These are phyloP conservation scores for Uria lomvia DNA, from an alignment of 2,113 vertebrate species.

Conservation along the genomic window DNA sequence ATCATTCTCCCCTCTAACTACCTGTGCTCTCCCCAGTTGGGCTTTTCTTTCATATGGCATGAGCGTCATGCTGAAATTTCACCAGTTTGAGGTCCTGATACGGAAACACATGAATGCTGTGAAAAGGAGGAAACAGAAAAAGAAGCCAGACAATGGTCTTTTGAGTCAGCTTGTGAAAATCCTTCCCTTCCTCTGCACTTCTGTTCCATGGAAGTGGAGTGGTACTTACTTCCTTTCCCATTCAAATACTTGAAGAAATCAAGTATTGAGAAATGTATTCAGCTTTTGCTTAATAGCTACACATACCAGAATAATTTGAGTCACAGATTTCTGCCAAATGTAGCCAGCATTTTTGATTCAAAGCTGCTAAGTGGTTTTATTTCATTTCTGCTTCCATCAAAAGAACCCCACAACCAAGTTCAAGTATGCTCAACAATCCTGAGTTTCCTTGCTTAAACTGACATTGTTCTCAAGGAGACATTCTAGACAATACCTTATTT, in stretches of 20 bases:
- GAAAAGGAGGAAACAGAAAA: background rate
- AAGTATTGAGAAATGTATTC: slow-evolving; percentile 24
- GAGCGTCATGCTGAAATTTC: background rate
- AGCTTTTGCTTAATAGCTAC: slow-evolving; percentile 45
- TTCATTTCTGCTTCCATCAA: slow-evolving; percentile 36
- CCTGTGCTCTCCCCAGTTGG: background rate
- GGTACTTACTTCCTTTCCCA: slow-evolving; percentile 7
- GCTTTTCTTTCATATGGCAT: background rate
- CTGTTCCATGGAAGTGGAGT: background rate
- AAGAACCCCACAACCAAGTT: slow-evolving; percentile 44
- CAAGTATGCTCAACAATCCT: slow-evolving; percentile 28
- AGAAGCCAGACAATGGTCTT: background rate
- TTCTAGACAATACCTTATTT: slow-evolving; percentile 41
- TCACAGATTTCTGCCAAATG: slow-evolving; percentile 36
- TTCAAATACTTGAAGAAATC: slow-evolving; percentile 46
- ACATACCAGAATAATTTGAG: slow-evolving; percentile 37
- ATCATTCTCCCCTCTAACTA: background rate
- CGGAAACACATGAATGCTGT: background rate
- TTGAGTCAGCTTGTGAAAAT: background rate
- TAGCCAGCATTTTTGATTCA: slow-evolving; percentile 43
- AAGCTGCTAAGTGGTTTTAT: slow-evolving; percentile 37
- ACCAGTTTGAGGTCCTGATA: background rate
- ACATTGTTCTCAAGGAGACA: slow-evolving; percentile 48
- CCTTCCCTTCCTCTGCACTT: background rate
- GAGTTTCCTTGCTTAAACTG: slow-evolving; percentile 39